Evolutionary conservation across 1,140 invertebrate genomes (phyloP).

Genomic region (Diorhabda carinulata): DNA sequence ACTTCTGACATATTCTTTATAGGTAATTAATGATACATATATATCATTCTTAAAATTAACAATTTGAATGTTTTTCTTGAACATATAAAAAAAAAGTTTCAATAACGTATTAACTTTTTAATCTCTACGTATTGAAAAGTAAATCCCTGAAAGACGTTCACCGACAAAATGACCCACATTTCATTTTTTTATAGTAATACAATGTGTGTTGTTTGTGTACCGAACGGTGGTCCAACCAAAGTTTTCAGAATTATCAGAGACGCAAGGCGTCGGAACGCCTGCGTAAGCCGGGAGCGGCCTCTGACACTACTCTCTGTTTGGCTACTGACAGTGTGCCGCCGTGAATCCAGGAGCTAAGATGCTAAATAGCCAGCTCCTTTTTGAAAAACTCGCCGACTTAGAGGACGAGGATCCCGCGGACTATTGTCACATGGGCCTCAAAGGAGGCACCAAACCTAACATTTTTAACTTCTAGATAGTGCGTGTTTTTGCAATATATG

Average conservation of each 20-base stretch:
- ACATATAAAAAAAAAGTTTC: too few species aligned
- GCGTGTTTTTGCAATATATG: slow-evolving; percentile 11
- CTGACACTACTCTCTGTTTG: background rate
- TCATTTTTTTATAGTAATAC: background rate
- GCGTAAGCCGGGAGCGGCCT: slow-evolving; percentile 13
- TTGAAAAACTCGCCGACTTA: slow-evolving; percentile 10
- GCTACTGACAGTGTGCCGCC: slow-evolving; percentile 9
- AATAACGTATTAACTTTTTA: too few species aligned
- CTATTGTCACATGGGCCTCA: slow-evolving; percentile 13
- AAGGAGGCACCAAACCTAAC: slow-evolving; percentile 10
- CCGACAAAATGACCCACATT: background rate
- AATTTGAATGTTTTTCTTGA: too few species aligned
- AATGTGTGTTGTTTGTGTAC: background rate
- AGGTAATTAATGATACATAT: too few species aligned
- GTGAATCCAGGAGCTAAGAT: slow-evolving; percentile 10
- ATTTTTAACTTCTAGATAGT: slow-evolving; percentile 10
- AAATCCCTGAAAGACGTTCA: background rate
- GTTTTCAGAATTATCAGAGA: background rate
- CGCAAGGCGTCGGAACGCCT: slow-evolving; percentile 5
- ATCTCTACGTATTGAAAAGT: too few species aligned
- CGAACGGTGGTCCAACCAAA: background rate
- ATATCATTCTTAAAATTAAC: too few species aligned
- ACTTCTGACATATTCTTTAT: too few species aligned
- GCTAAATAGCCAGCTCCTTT: slow-evolving; percentile 9
- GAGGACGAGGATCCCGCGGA: slow-evolving; percentile 12